phyloP scores from a whole-genome alignment of 2,797 vertebrate genomes.

The Garrulus glandarius region DNA sequence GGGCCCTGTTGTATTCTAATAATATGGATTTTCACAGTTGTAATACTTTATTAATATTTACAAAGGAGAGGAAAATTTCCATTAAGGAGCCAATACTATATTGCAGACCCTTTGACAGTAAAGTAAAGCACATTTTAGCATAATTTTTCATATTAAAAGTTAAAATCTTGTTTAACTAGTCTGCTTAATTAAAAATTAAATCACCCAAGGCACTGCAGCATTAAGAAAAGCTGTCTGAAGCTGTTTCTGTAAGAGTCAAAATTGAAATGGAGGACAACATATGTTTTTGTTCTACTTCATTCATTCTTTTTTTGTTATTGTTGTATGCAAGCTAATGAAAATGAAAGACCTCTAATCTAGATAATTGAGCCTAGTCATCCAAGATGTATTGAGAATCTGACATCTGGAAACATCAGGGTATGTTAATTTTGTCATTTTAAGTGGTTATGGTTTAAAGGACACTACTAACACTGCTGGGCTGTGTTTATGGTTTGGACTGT shows the following conservation, averaged over 20 bases:
- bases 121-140: not conserved
- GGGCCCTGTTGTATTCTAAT: not conserved
- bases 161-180: not conserved
- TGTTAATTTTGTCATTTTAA: not conserved
- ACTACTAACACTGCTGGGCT: not conserved
- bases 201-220: not conserved
- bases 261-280: not conserved
- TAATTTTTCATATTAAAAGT: not conserved
- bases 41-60: not conserved
- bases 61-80: not conserved
- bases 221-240: not conserved
- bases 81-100: not conserved
- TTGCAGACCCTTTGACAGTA: not conserved
- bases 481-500: not conserved
- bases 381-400: not conserved
- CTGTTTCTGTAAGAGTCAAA: not conserved
- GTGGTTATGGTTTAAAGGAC: not conserved
- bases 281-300: not conserved
- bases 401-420: not conserved
- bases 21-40: not conserved
- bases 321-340: not conserved
- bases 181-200: not conserved
- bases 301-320: not conserved
- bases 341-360: not conserved
- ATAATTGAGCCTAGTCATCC: not conserved